Evolutionary conservation across 2,113 vertebrate genomes (phyloP).

Genomic region (Sakesphorus luctuosus): DNA sequence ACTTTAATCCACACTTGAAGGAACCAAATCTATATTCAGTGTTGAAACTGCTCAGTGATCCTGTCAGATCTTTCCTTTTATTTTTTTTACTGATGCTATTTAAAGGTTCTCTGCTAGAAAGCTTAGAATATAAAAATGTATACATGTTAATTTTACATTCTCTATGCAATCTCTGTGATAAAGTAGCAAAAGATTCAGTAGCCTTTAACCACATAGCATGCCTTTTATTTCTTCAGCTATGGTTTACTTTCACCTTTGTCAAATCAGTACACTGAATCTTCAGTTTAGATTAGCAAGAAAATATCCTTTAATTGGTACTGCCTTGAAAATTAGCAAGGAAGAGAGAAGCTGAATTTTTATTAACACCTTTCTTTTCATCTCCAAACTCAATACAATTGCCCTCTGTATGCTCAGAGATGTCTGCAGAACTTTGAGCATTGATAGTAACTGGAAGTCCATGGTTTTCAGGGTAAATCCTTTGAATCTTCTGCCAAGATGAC

Average conservation of each 20-base stretch:
- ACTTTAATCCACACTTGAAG: conserved; percentile 46
- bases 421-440: background rate
- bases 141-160: conserved; percentile 8
- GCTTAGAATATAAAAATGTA: background rate
- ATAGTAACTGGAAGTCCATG: background rate
- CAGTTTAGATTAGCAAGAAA: background rate
- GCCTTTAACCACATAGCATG: background rate
- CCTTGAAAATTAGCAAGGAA: background rate
- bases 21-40: conserved; percentile 47
- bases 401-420: background rate
- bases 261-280: background rate
- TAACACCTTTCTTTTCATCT: background rate
- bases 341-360: background rate
- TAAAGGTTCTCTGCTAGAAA: conserved; percentile 29
- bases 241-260: background rate
- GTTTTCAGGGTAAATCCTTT: background rate
- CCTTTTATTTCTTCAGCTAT: background rate
- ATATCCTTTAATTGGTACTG: background rate
- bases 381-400: background rate
- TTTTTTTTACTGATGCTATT: conserved; percentile 21
- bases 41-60: background rate
- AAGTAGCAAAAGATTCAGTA: background rate
- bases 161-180: background rate
- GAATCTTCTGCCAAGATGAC: background rate
- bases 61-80: conserved; percentile 48